Evolutionary conservation across 1,140 invertebrate species (phyloP).

Genomic region (Microvelia longipes): DNA sequence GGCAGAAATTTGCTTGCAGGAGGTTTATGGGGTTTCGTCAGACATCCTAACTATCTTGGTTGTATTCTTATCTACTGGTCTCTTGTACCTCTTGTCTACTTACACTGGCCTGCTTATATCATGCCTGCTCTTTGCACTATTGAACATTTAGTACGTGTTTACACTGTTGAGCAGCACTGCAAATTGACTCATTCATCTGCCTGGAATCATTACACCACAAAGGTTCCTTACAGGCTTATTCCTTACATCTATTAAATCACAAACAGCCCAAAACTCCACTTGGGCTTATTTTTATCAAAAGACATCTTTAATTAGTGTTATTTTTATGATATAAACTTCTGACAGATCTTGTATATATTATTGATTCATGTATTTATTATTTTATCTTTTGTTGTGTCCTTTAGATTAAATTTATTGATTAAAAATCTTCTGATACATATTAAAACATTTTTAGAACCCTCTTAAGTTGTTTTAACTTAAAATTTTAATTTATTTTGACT

Average conservation of each 20-base stretch:
- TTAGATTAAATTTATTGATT: too few species aligned
- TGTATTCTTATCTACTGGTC: conserved; percentile 1
- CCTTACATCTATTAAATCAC: not conserved
- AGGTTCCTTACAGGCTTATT: not conserved
- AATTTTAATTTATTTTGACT: too few species aligned
- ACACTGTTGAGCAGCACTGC: not conserved
- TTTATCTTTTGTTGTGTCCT: too few species aligned
- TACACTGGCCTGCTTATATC: not conserved
- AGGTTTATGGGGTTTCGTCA: not conserved
- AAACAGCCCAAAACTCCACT: not conserved
- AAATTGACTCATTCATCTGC: not conserved
- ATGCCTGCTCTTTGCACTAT: not conserved
- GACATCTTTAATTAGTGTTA: not conserved
- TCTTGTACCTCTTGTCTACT: not conserved
- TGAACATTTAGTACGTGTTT: not conserved
- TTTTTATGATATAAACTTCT: not conserved
- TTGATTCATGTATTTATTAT: too few species aligned
- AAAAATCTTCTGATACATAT: too few species aligned
- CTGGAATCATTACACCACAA: not conserved
- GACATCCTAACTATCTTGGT: conserved; percentile 4
- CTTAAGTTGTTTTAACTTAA: too few species aligned
- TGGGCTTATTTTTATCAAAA: too few species aligned
- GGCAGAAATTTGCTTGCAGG: not conserved
- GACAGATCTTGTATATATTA: too few species aligned
- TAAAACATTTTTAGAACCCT: too few species aligned